Conservation (phyloP, 2,113 vertebrate species). For the Eolophus roseicapilla region DNA sequence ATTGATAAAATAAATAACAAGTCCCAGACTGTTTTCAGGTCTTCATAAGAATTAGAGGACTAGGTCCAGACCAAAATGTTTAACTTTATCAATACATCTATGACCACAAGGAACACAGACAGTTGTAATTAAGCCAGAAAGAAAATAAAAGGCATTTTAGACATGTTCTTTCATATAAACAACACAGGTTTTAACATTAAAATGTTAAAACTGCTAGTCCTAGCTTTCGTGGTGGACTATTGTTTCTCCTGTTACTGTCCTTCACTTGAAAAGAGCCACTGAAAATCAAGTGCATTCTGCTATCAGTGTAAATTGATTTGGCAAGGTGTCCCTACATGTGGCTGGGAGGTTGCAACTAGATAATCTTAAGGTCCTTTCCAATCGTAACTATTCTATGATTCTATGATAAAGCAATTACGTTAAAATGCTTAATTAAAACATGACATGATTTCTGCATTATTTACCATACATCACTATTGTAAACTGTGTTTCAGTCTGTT, state of each 20-base stretch:
- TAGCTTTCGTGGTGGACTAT: neutral
- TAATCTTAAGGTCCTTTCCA: neutral
- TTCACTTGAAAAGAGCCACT: neutral
- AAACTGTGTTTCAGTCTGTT: neutral
- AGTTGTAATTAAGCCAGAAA: neutral
- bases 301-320: neutral
- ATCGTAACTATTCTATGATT: neutral
- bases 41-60: neutral
- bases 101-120: neutral
- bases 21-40: neutral
- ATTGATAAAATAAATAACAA: neutral
- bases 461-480: neutral
- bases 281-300: neutral
- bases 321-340: neutral
- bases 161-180: neutral
- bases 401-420: neutral
- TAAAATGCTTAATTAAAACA: slow-evolving; percentile 18
- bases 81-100: neutral
- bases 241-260: neutral
- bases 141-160: neutral
- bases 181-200: neutral
- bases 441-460: neutral
- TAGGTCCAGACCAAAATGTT: neutral
- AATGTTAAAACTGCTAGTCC: neutral
- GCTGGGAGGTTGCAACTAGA: neutral